Base-by-base conservation (phyloP, 2,113 vertebrate genomes). In the Rhipidura dahli region DNA sequence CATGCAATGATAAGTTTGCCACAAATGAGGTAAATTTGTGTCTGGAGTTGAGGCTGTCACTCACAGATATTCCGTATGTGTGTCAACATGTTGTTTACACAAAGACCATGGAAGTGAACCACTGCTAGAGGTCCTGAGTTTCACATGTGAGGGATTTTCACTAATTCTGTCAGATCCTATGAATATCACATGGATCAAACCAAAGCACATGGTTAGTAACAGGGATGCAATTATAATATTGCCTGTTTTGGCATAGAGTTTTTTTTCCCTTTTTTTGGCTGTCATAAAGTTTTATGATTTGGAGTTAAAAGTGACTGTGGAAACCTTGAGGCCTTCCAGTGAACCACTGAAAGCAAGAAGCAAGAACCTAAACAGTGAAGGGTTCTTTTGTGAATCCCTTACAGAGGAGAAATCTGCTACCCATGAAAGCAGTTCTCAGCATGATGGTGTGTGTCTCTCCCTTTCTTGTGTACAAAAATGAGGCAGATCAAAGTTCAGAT, bases 401-500 rank as follows among this genome's bases (percentile, higher is more conserved):
- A 21, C 49, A 77, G 28, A 80, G 64, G 80, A 79, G 69, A 94
- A 89, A 76, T 65, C 60, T 85, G 66, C 81, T 84, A 49, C 57
- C 56, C 31, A 7, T 59, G 86, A 83, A 89, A 87, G 71, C 66
- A 60, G 63, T 91, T 94, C 87, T 87, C 75, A 59, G 60, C 2
- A 2, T 33, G 56, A 65, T 27, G 54, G 59, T 76, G 56, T 79
- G 63, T 83, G 84, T 85, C 60, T 84, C 77, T 75, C 49, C 60
- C 42, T 85, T 83, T 77, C 51, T 39, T 86, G 68, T 53, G 83
- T 94, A 80, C 75, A 81, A 73, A 83, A 90, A 76, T 37, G 71
- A 91, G 68, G 63, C 61, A 94, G 87, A 95, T 94, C 96, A 94
- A 96, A 97, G 96, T 96, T 92, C 95, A 91, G 93, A 94, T 72